A percentile compares a stretch with the other conserved stretches of the same genome.
Evolutionary conservation across 2,888 invertebrate genomes (phyloP).

Genomic region (Epirrita christyi): DNA sequence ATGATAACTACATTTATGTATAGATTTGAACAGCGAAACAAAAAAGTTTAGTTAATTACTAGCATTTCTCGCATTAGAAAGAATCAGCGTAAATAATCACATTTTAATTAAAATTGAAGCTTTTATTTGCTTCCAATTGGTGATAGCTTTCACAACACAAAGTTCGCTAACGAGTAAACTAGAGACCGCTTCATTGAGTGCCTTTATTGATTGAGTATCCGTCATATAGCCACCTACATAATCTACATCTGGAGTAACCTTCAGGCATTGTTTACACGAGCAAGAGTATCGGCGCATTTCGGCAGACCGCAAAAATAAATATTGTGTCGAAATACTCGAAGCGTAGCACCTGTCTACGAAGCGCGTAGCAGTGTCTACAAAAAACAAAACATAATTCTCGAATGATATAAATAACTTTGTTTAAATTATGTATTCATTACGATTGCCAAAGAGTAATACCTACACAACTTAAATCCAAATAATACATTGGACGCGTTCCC

Average conservation of each 20-base stretch:
- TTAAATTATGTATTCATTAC: no score
- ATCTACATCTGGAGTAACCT: background rate
- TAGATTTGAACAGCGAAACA: no score
- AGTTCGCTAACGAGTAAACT: slow-evolving; percentile 46
- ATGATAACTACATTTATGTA: no score
- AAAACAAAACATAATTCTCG: no score
- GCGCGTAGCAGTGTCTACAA: no score
- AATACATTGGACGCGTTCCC: no score
- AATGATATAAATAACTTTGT: no score
- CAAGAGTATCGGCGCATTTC: background rate
- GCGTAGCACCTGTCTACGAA: background rate
- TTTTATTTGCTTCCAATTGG: slow-evolving; percentile 29
- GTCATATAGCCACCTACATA: slow-evolving; percentile 13
- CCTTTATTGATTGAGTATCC: slow-evolving; percentile 40
- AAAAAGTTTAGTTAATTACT: no score
- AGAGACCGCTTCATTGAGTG: slow-evolving; percentile 36
- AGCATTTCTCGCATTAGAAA: no score
- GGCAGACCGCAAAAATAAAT: background rate
- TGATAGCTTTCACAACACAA: slow-evolving; percentile 39
- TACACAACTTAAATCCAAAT: no score
- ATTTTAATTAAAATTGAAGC: slow-evolving; percentile 14
- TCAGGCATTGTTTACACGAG: background rate
- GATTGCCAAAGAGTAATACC: no score
- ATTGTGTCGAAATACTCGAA: background rate
- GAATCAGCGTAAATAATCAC: background rate